Evolutionary conservation across 92 coral and sea anemone genomes (phyloP).

Genomic region (Epizoanthus scotinus): DNA sequence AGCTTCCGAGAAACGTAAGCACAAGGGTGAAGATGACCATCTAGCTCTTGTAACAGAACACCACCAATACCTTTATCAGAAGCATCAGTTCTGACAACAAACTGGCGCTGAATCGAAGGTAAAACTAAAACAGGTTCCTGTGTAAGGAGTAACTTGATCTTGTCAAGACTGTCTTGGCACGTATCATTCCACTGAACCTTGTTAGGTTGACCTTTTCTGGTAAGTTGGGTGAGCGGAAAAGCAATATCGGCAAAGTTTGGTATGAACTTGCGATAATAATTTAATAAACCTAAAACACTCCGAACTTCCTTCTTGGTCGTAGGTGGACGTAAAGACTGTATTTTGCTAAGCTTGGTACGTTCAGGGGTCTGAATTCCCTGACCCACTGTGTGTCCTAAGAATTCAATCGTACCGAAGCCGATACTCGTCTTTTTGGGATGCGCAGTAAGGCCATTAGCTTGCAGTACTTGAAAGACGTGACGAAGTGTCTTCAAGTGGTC

Average conservation of each 20-base stretch:
- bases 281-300: background rate
- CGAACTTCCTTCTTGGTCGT: conserved; percentile 10
- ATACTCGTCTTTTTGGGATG: conserved; percentile 12
- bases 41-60: no score
- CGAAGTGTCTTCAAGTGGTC: background rate
- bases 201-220: background rate
- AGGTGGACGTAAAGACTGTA: background rate
- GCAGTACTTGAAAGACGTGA: background rate
- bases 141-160: no score
- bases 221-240: conserved; percentile 11
- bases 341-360: background rate
- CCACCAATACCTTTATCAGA: no score
- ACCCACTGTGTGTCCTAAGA: background rate
- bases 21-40: no score
- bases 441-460: background rate
- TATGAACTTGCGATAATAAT: conserved; percentile 4
- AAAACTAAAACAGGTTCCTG: no score
- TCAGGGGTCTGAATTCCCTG: background rate
- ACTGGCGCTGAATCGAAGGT: no score
- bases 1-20: background rate
- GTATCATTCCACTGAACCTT: background rate
- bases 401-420: background rate
- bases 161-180: background rate
- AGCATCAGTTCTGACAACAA: no score
- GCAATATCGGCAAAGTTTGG: conserved; percentile 12